These are phyloP conservation scores for Apodemus agrarius DNA, from an alignment of 2,797 vertebrate genomes.

Conservation along the genomic window DNA sequence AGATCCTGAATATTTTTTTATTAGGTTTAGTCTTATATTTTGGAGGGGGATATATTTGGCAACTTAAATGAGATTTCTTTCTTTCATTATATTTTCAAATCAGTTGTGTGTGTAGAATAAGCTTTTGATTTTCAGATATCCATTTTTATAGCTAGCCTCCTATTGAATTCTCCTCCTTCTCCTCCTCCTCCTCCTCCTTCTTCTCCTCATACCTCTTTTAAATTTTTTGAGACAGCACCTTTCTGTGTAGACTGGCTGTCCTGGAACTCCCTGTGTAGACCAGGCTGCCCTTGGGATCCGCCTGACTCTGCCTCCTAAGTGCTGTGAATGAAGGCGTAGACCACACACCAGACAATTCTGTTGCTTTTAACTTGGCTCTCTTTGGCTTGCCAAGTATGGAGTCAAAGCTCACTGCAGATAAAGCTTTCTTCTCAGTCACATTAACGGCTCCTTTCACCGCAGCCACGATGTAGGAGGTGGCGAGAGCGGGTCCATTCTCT, in stretches of 20 bases:
- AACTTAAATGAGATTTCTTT: constrained; percentile 55
- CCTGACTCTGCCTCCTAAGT: not conserved
- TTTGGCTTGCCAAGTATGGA: constrained; percentile 28
- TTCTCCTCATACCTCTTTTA: not conserved
- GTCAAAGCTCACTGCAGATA: not conserved
- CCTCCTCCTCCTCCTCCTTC: too few relatives aligned
- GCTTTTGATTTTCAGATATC: constrained; percentile 65
- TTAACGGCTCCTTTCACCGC: not conserved
- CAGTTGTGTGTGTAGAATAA: constrained; percentile 38
- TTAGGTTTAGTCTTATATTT: constrained; percentile 10
- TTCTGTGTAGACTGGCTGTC: not conserved
- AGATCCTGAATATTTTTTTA: constrained; percentile 2
- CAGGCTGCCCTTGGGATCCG: not conserved
- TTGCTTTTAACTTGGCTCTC: constrained; percentile 22
- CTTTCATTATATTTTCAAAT: constrained; percentile 68
- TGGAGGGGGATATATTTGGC: not conserved
- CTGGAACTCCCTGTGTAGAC: not conserved
- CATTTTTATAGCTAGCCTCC: constrained; percentile 52
- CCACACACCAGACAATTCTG: not conserved
- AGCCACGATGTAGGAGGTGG: not conserved
- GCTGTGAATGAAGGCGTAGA: not conserved
- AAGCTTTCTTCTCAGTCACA: not conserved
- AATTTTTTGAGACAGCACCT: not conserved
- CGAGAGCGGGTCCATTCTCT: not conserved
- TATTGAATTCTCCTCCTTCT: not conserved